These are phyloP conservation scores for Peucedramus taeniatus DNA, from an alignment of 2,113 vertebrate genomes.

Conservation along the genomic window DNA sequence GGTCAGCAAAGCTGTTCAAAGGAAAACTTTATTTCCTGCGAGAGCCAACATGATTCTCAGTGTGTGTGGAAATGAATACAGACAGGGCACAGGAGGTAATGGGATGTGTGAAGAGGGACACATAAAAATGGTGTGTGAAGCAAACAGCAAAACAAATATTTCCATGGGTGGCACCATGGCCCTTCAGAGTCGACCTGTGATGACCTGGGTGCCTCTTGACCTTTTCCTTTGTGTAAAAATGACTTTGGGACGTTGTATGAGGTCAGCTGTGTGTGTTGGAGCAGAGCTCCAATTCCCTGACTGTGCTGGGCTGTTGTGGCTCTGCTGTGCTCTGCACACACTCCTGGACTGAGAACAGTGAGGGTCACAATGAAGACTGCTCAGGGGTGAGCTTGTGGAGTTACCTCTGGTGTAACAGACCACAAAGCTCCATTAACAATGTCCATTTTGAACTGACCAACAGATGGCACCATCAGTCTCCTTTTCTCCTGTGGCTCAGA, in stretches of 20 bases:
- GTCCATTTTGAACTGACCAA: slow-evolving; percentile 60
- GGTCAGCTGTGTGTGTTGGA: background rate
- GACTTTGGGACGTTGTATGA: background rate
- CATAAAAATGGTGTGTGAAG: background rate
- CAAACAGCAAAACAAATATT: background rate
- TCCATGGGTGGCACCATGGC: background rate
- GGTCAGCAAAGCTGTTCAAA: background rate
- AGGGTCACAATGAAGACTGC: background rate
- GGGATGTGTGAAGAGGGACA: background rate
- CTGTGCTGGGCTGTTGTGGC: background rate
- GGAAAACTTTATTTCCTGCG: background rate
- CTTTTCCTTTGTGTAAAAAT: background rate
- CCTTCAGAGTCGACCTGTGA: background rate
- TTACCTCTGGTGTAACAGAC: fast-evolving
- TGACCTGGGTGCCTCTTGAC: background rate
- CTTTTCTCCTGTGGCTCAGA: slow-evolving; percentile 1
- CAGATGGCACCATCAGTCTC: slow-evolving; percentile 77
- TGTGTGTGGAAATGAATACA: background rate
- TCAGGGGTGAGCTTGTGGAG: background rate
- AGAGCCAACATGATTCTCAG: background rate
- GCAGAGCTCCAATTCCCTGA: background rate
- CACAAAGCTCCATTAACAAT: too few species aligned
- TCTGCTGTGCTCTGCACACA: background rate
- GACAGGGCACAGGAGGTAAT: background rate
- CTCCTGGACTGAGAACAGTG: fast-evolving